Base-by-base conservation (phyloP, 2,797 vertebrate genomes). In the Acanthurus leucopareius region DNA sequence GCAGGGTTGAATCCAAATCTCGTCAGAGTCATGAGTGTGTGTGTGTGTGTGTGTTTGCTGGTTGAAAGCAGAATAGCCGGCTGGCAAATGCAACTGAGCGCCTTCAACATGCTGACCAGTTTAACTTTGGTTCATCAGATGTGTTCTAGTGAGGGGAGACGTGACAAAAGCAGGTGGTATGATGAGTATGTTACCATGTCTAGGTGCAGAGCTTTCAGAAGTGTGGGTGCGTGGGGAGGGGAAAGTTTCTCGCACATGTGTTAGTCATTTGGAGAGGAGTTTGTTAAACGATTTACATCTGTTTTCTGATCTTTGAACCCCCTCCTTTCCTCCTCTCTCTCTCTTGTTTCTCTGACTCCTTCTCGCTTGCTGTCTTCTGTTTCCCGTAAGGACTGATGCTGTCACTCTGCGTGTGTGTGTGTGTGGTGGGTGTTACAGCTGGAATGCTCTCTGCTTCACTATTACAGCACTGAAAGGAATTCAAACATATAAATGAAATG, bases 291-390 rank as follows among this genome's bases (percentile, higher is more conserved):
- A 90, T 90, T 93, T 95, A 93, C 95, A 96, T 96, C 93, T 96
- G 95, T 94, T 94, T 93, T 94, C 86, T 95, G 95, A 95, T 96
- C 94, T 95, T 95, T 95, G 93, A 95, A 95, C 94, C 88, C 89
- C 87, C 80, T 73, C 78, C 83, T 79, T 79, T 66, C 79, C 73
- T 80, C 69, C 65, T 68, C 73, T 85, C 73, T 86, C 67, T 77
- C 85, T 82, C 56, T 69, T 77, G 70, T 86, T 80, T 69, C 76
- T 84, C 73, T 75, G 62, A 56, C 65, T 69, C 32, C 15, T 63
- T 73, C 75, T 82, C 59, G 69, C 73, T 79, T 65, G 70, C 73
- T 74, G 77, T 88, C 86, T 86, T 85, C 69, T 80, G 80, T 79
- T 93, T 94, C 91, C 89, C 80, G 79, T 91, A 92, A 90, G 74